Evolutionary conservation across 2,797 vertebrate genomes (phyloP).

Genomic region (Rhinella marina): DNA sequence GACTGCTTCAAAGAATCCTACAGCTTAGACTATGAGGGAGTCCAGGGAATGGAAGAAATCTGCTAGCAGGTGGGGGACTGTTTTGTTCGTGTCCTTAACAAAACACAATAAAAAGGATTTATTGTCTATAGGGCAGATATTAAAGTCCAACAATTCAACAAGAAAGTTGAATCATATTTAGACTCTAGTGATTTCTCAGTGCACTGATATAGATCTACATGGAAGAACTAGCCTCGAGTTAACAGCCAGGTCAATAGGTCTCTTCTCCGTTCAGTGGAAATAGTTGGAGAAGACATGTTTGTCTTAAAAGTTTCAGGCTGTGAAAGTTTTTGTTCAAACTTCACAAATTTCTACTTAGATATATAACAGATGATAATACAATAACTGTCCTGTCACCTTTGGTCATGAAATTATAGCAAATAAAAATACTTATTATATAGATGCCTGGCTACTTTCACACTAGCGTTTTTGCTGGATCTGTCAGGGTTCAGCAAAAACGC

Average conservation of each 20-base stretch:
- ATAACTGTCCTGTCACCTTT: neutral
- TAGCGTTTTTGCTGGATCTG: too few relatives aligned
- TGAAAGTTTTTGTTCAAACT: slow-evolving; percentile 26
- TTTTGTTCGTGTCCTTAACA: slow-evolving; percentile 49
- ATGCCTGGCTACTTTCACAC: too few relatives aligned
- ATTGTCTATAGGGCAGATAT: slow-evolving; percentile 41
- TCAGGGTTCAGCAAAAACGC: too few relatives aligned
- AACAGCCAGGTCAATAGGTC: slow-evolving; percentile 48
- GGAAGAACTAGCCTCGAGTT: slow-evolving; percentile 34
- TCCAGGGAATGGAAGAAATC: slow-evolving; percentile 40
- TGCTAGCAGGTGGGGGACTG: slow-evolving; percentile 45
- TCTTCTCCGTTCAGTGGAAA: slow-evolving; percentile 10
- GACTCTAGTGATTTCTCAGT: slow-evolving; percentile 43
- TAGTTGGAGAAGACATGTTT: slow-evolving; percentile 19
- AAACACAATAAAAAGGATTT: slow-evolving; percentile 45
- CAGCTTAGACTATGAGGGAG: slow-evolving; percentile 38
- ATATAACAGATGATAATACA: neutral
- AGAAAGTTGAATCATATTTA: slow-evolving; percentile 41
- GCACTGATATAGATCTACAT: slow-evolving; percentile 8
- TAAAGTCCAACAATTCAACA: slow-evolving; percentile 38
- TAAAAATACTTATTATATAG: neutral
- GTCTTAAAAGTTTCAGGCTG: neutral
- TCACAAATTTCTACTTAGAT: neutral
- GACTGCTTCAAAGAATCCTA: slow-evolving; percentile 47
- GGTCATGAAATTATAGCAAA: neutral